A percentile compares a stretch with the other conserved stretches of the same genome.
These are phyloP conservation scores for Pristionchus mayeri DNA, from an alignment of 2,888 invertebrate genomes.

Conservation along the genomic window DNA sequence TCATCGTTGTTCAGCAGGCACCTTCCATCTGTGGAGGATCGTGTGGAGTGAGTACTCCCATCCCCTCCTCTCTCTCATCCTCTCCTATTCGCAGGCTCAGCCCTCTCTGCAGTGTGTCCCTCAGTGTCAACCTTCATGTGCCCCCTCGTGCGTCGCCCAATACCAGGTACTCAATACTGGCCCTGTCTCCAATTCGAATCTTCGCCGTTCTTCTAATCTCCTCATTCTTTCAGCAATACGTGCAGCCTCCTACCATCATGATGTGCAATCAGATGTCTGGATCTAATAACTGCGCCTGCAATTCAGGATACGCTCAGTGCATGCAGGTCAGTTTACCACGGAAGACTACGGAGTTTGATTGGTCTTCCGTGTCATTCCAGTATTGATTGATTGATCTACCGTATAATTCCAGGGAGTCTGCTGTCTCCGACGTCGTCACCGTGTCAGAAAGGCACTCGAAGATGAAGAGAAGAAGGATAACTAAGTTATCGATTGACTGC, in stretches of 20 bases:
- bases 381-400: background rate
- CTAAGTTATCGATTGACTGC: conserved; percentile 7
- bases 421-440: conserved; percentile 70
- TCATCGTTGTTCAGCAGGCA: conserved; percentile 64
- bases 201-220: background rate
- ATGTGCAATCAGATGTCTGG: conserved; percentile 63
- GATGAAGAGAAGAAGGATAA: conserved; percentile 5
- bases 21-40: conserved; percentile 64
- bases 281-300: conserved; percentile 65
- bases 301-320: conserved; percentile 71
- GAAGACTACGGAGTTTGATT: background rate
- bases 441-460: conserved; percentile 61
- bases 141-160: conserved; percentile 64
- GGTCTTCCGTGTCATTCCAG: conserved; percentile 15
- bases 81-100: conserved; percentile 62
- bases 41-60: conserved; percentile 62
- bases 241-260: conserved; percentile 65
- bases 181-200: background rate
- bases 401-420: conserved; percentile 62
- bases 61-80: background rate
- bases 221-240: conserved; percentile 51
- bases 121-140: conserved; percentile 69
- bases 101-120: conserved; percentile 68
- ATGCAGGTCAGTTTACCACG: conserved; percentile 58
- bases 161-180: background rate